Conservation (phyloP, 2,888 invertebrate species). For the Hirtodrosophila duncani region DNA sequence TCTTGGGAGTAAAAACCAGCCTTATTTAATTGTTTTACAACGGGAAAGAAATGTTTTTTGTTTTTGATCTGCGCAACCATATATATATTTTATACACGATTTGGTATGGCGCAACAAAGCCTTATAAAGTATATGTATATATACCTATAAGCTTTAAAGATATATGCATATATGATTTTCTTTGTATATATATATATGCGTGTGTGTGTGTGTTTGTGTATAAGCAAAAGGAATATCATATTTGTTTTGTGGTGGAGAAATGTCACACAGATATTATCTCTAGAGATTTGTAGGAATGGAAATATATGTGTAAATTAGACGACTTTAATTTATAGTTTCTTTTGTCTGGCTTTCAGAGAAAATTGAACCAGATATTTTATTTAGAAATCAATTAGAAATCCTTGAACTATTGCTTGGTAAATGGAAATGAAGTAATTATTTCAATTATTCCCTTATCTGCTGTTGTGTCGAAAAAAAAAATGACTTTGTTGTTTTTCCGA, state of each 20-base stretch:
- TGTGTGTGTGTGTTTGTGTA: slow-evolving; percentile 38
- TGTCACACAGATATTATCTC: too few species aligned
- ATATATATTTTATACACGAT: slow-evolving; percentile 22
- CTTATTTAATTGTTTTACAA: slow-evolving; percentile 75
- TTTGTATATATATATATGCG: slow-evolving; percentile 19
- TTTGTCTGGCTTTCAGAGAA: slow-evolving; percentile 7
- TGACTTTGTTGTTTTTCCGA: too few species aligned
- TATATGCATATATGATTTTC: slow-evolving; percentile 15
- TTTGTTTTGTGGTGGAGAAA: slow-evolving; percentile 38
- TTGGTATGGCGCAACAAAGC: too few species aligned
- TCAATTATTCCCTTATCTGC: too few species aligned
- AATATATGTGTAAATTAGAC: too few species aligned
- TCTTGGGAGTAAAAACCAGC: slow-evolving; percentile 79
- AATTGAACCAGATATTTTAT: too few species aligned
- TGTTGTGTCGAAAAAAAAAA: too few species aligned
- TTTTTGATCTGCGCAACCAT: slow-evolving; percentile 33
- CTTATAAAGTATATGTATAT: slow-evolving; percentile 9
- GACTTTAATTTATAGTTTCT: too few species aligned
- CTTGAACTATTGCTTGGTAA: too few species aligned
- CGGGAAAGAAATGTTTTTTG: slow-evolving; percentile 68
- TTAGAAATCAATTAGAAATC: too few species aligned
- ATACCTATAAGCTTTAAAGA: slow-evolving; percentile 17
- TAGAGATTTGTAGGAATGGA: too few species aligned
- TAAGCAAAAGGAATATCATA: slow-evolving; percentile 72
- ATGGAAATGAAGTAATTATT: too few species aligned